A percentile compares a stretch with the other conserved stretches of the same genome.
phyloP scores from a whole-genome alignment of 2,113 vertebrate genomes.

The Poecilia latipinna region DNA sequence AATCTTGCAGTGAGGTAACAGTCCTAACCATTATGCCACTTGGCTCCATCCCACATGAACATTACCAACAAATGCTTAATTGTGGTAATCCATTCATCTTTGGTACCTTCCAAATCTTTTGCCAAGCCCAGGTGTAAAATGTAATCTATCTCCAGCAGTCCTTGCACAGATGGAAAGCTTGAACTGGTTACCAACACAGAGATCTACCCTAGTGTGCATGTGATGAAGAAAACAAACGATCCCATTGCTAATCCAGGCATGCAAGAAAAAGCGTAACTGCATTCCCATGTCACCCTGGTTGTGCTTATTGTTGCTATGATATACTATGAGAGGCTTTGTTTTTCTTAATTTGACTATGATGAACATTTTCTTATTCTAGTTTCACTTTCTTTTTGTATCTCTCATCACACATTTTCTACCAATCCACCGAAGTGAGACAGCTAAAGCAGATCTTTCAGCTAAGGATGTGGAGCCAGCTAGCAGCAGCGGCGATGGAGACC shows the following conservation, averaged over 20 bases:
- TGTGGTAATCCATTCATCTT: background rate
- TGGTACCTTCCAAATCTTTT: background rate
- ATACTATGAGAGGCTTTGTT: background rate
- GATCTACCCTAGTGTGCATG: background rate
- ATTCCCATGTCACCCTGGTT: background rate
- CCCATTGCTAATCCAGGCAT: background rate
- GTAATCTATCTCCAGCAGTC: background rate
- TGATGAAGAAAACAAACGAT: background rate
- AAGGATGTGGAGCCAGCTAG: slow-evolving; percentile 79
- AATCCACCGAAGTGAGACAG: slow-evolving; percentile 81
- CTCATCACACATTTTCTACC: slow-evolving; percentile 39
- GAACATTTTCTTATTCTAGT: background rate
- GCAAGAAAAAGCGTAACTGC: background rate
- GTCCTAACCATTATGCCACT: background rate
- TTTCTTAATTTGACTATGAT: background rate
- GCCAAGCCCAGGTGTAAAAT: background rate
- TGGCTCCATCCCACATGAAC: slow-evolving; percentile 35
- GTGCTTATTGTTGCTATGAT: background rate
- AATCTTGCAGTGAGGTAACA: background rate
- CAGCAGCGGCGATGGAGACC: slow-evolving; percentile 80
- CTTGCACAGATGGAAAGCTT: background rate
- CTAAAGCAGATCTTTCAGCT: slow-evolving; percentile 62
- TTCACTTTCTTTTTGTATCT: slow-evolving; percentile 37
- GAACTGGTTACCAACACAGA: background rate
- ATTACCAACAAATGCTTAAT: slow-evolving; percentile 17